These are phyloP conservation scores for Lasioglossum malachurum DNA, from an alignment of 2,888 invertebrate species.

Conservation along the genomic window DNA sequence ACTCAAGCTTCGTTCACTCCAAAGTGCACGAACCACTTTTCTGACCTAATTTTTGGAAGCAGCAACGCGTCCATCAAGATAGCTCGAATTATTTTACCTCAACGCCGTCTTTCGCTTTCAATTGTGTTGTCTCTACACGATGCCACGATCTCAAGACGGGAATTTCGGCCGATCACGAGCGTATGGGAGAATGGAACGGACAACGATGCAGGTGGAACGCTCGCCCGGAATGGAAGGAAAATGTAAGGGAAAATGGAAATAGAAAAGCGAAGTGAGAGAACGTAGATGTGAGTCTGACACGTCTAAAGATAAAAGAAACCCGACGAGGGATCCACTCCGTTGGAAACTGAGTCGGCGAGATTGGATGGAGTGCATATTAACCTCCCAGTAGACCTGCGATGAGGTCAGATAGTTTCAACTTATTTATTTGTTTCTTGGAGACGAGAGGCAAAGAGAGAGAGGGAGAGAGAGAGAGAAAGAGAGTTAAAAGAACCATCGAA, in stretches of 20 bases:
- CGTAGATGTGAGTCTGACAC: constrained; percentile 40
- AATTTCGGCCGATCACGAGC: not conserved
- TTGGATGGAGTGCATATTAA: constrained; percentile 69
- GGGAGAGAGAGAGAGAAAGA: not conserved
- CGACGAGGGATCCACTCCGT: constrained; percentile 45
- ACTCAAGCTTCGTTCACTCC: not conserved
- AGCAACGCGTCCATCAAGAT: not conserved
- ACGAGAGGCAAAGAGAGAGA: not conserved
- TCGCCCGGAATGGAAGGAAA: constrained; percentile 10
- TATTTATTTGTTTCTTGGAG: constrained; percentile 46
- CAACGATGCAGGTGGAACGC: constrained; percentile 17
- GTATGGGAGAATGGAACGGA: not conserved
- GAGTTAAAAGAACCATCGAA: constrained; percentile 30
- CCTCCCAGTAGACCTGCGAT: constrained; percentile 51
- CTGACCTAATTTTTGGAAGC: not conserved
- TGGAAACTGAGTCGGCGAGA: constrained; percentile 61
- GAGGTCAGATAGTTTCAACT: constrained; percentile 53
- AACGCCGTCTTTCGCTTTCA: not conserved
- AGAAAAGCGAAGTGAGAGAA: constrained; percentile 27
- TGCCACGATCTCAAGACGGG: not conserved
- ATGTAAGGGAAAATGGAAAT: constrained; percentile 36
- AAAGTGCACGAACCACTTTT: not conserved
- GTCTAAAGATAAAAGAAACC: constrained; percentile 56
- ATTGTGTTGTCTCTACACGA: not conserved
- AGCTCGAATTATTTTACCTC: not conserved